Percentiles rank a stretch among this genome's conserved stretches.
These are phyloP conservation scores for Drosophila funebris DNA, from an alignment of 1,140 invertebrate species.

Conservation along the genomic window DNA sequence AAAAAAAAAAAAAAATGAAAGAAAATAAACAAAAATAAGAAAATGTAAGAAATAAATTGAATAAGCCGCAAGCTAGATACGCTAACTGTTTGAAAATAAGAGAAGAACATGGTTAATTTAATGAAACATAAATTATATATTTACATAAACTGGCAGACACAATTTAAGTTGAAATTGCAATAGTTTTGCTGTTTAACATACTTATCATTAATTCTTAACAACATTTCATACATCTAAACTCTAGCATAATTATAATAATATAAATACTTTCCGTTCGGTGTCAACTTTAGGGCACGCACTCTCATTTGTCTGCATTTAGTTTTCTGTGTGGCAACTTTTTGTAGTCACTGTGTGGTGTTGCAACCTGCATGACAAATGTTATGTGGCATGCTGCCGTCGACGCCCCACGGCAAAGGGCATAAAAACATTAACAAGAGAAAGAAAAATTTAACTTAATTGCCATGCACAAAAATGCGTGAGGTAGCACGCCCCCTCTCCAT, in stretches of 20 bases:
- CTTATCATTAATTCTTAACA: background rate
- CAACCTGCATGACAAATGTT: constrained; percentile 37
- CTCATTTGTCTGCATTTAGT: constrained; percentile 5
- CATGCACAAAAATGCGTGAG: constrained; percentile 54
- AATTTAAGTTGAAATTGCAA: no score
- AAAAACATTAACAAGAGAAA: constrained; percentile 72
- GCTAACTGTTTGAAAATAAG: background rate
- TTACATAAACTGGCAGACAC: no score
- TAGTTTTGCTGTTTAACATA: no score
- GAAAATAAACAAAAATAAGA: background rate
- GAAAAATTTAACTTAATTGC: constrained; percentile 81
- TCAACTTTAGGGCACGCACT: background rate
- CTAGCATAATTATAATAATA: background rate
- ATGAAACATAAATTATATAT: background rate
- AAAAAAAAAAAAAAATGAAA: background rate
- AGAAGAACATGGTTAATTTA: no score
- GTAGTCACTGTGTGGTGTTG: background rate
- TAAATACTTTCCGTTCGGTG: background rate
- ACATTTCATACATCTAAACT: background rate
- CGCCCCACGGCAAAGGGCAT: constrained; percentile 19
- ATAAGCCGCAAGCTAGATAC: background rate
- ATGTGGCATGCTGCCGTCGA: background rate
- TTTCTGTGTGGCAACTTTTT: constrained; percentile 10
- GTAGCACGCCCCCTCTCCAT: constrained; percentile 18
- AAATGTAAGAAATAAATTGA: background rate